Evolutionary conservation across 2,113 vertebrate genomes (phyloP), one percentile per base, ranked within the genome.

Genomic region (Spea multiplicata): DNA sequence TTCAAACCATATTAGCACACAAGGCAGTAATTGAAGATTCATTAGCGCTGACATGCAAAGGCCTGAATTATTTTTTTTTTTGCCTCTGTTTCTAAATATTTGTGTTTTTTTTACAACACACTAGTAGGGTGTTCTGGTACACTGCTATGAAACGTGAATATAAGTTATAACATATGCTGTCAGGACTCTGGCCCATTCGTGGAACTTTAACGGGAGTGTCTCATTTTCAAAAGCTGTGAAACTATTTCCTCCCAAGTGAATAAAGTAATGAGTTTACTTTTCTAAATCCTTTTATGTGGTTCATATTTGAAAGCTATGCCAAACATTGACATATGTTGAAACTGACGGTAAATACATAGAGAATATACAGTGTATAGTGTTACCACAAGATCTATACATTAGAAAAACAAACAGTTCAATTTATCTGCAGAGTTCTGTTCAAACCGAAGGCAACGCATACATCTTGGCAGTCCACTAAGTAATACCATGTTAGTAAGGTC

Each of bases 251-350:
- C 71, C 74, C 72, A 5, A 45, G 75, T 75, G 82, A 71, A 74
- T 74, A 74, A 64, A 45, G 78, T 74, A 83, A 78, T 66, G 66
- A 79, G 82, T 72, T 79, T 73, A 79, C 45, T 81, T 78, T 79
- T 62, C 45, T 14, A 66, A 70, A 77, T 69, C 44, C 76, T 71
- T 83, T 83, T 64, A 81, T 83, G 82, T 78, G 73, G 76, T 77
- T 78, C 48, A 44, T 57, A 55, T 76, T 71, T 61, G 46, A 73
- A 66, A 69, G 61, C 53, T 66, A 62, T 81, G 65, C 65, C 75
- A 83, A 83, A 81, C 53, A 71, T 80, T 80, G 64, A 71, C 78
- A 83, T 77, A 66, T 81, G 57, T 69, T 74, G 46, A 48, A 71
- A 53, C 6, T 3, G 69, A 52, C 47, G 49, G 50, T 71, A 71